Conservation (phyloP, 2,113 vertebrate genomes). For the Dasyprocta punctata region DNA sequence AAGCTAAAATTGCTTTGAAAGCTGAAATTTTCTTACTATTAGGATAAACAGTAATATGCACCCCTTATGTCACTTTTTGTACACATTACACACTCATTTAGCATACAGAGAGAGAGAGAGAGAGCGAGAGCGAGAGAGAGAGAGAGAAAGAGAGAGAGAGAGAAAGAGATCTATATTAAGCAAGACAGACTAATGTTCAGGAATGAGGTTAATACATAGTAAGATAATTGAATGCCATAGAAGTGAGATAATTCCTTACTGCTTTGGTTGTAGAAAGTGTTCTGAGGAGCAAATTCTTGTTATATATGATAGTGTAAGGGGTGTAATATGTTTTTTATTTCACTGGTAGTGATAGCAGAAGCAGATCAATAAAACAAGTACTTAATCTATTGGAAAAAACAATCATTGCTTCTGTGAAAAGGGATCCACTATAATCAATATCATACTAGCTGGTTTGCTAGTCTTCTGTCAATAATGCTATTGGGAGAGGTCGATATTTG, state of each 20-base stretch:
- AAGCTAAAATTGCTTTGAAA: background rate
- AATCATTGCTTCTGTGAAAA: background rate
- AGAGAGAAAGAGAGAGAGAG: no score
- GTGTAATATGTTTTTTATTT: background rate
- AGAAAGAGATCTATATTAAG: background rate
- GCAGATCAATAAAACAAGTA: background rate
- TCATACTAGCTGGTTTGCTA: background rate
- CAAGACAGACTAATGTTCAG: background rate
- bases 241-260: background rate
- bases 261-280: background rate
- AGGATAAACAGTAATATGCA: background rate
- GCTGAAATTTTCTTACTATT: background rate
- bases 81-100: background rate
- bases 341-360: background rate
- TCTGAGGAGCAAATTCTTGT: background rate
- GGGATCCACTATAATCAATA: background rate
- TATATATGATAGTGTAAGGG: background rate
- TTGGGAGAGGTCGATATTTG: background rate
- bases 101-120: no score
- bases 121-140: no score
- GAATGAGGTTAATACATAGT: background rate
- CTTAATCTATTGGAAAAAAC: background rate
- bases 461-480: background rate
- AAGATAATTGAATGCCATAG: background rate
- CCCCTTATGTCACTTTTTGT: background rate